Base-by-base conservation (phyloP, 2,113 vertebrate genomes). In the Tyto alba region DNA sequence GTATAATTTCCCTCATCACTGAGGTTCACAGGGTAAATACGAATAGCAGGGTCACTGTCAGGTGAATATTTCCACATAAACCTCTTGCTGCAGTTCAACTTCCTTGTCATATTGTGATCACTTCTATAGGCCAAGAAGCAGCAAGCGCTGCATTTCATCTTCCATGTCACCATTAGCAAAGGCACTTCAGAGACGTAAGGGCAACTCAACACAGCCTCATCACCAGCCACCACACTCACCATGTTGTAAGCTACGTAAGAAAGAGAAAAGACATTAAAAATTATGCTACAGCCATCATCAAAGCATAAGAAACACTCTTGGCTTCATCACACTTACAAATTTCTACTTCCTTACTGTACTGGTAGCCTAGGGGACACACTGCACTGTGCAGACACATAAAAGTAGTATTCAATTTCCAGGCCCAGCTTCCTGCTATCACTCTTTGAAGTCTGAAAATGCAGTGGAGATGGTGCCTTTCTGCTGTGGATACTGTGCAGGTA, bases 1-100 rank as follows among this genome's bases (percentile, higher is more conserved):
- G 0, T 67, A 63, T 98, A 98, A 92, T 40, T 26, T 23, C 96
- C 96, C 11, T 97, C 96, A 55, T 98, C 96, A 32, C 7, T 3
- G 7, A 81, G 52, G 43, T 13, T 34, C 88, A 97, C 97, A 17
- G 94, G 95, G 29, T 57, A n/a, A 74, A 98, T 96, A 48, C 41
- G 68, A 75, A 98, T 95, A 1, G 23, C 7, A 21, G 34, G 36
- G 40, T 82, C 66, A 12, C 17, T 41, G 9, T 8, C 57, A 72
- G 95, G 83, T 66, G 69, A 87, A 52, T 76, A 87, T 89, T 36
- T 50, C 97, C 97, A 98, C 1, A 2, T 95, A 34, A 96, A 52
- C 43, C 71, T 96, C 68, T 79, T 36, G 7, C 81, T 95, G 66
- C 97, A 97, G 52, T 95, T 97, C 57, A 3, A 14, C 25, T 21